These are phyloP conservation scores for Diachasmimorpha longicaudata DNA, from an alignment of 1,140 invertebrate genomes.

Conservation along the genomic window DNA sequence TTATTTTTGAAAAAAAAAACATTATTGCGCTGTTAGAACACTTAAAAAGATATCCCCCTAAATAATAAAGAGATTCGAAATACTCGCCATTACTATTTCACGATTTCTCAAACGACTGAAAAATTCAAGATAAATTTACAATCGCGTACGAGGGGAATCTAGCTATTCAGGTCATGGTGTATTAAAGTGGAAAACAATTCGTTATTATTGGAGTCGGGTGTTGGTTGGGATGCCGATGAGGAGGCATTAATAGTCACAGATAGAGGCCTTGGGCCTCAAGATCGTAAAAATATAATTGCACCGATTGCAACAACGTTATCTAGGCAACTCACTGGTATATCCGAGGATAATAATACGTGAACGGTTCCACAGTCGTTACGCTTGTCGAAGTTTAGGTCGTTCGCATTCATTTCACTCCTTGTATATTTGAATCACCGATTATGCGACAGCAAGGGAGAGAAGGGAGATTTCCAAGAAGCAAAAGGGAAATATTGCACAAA, in stretches of 20 bases:
- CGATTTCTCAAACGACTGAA: not conserved
- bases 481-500: slow-evolving; percentile 7
- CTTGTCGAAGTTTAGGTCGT: slow-evolving; percentile 36
- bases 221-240: not conserved
- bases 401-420: slow-evolving; percentile 33
- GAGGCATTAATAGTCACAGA: slow-evolving; percentile 54
- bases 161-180: slow-evolving; percentile 20
- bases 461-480: not conserved
- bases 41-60: too few species aligned
- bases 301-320: slow-evolving; percentile 60
- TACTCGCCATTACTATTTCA: not conserved
- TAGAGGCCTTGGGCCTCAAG: slow-evolving; percentile 50
- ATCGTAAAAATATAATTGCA: slow-evolving; percentile 63
- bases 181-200: slow-evolving; percentile 23
- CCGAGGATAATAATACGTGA: slow-evolving; percentile 56
- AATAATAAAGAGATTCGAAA: not conserved
- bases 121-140: not conserved
- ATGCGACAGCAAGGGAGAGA: not conserved
- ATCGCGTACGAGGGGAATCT: not conserved
- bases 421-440: slow-evolving; percentile 33
- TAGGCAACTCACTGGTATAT: slow-evolving; percentile 34
- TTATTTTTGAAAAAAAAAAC: too few species aligned
- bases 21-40: too few species aligned
- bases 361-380: slow-evolving; percentile 42
- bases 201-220: not conserved